phyloP scores from a whole-genome alignment of 2,797 vertebrate genomes.

The Aplochiton taeniatus region DNA sequence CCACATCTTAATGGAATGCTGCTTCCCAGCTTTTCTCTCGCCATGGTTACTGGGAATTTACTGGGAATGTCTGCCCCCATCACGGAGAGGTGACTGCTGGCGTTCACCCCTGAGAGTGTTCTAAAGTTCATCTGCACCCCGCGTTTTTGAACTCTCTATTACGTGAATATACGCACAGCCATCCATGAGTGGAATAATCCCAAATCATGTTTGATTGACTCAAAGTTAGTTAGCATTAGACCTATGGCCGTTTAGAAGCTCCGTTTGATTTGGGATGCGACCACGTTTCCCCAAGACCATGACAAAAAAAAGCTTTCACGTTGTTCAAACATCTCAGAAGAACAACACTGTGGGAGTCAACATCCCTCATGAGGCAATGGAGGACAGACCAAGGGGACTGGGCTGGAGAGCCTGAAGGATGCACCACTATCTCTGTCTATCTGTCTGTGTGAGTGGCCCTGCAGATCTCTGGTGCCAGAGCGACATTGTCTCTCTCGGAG shows the following conservation, averaged over 20 bases:
- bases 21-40: conserved; percentile 76
- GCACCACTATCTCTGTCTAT: conserved; percentile 34
- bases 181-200: no score
- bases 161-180: no score
- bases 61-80: conserved; percentile 75
- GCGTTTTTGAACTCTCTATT: no score
- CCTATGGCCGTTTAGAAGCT: no score
- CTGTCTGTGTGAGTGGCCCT: conserved; percentile 32
- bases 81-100: conserved; percentile 41
- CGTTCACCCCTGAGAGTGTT: neutral
- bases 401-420: conserved; percentile 12
- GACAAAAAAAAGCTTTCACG: no score
- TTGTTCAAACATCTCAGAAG: no score
- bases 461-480: conserved; percentile 26
- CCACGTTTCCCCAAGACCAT: no score
- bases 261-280: no score
- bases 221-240: no score
- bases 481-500: conserved; percentile 32
- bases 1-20: conserved; percentile 86
- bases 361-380: conserved; percentile 33
- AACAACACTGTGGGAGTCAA: conserved; percentile 28
- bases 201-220: no score
- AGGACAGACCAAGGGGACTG: conserved; percentile 27
- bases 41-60: conserved; percentile 90
- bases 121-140: no score